Percentiles rank a stretch among this genome's conserved stretches.
Conservation (phyloP, 1,140 invertebrate genomes). For the Dinothrombium tinctorium region DNA sequence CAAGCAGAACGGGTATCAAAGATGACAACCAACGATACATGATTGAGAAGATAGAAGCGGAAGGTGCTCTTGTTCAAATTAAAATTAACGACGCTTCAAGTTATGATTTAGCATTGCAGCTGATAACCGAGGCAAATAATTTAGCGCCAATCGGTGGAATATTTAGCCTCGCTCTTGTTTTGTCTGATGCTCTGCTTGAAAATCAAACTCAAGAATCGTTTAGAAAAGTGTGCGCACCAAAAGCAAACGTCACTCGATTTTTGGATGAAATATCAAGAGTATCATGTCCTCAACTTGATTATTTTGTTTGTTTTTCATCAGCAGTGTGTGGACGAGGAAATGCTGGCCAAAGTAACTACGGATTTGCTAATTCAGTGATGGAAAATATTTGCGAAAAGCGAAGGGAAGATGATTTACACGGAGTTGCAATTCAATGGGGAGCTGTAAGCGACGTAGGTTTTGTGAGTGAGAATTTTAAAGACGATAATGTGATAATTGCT, state of each 20-base stretch:
- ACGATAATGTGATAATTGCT: conserved; percentile 65
- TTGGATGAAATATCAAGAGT: conserved; percentile 46
- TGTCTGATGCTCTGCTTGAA: conserved; percentile 64
- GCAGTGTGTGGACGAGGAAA: conserved; percentile 84
- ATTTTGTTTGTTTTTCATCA: conserved; percentile 83
- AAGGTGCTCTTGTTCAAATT: no score
- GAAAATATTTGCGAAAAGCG: conserved; percentile 42
- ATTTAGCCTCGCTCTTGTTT: conserved; percentile 43
- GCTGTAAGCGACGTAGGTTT: conserved; percentile 88
- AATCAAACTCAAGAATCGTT: conserved; percentile 62
- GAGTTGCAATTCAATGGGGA: conserved; percentile 82
- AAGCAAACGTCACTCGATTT: conserved; percentile 38
- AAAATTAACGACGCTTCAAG: no score
- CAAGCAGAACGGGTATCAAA: no score
- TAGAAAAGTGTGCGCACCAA: conserved; percentile 32
- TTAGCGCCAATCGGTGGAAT: conserved; percentile 77
- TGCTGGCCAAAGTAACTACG: conserved; percentile 82
- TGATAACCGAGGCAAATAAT: no score
- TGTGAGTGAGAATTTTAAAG: conserved; percentile 56
- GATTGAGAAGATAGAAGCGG: no score
- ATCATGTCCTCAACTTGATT: conserved; percentile 49
- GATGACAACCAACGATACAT: no score
- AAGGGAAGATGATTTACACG: conserved; percentile 33
- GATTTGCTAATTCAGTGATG: conserved; percentile 82
- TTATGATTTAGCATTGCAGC: no score